phyloP scores from a whole-genome alignment of 2,113 vertebrate species.

The Pelecanus crispus region DNA sequence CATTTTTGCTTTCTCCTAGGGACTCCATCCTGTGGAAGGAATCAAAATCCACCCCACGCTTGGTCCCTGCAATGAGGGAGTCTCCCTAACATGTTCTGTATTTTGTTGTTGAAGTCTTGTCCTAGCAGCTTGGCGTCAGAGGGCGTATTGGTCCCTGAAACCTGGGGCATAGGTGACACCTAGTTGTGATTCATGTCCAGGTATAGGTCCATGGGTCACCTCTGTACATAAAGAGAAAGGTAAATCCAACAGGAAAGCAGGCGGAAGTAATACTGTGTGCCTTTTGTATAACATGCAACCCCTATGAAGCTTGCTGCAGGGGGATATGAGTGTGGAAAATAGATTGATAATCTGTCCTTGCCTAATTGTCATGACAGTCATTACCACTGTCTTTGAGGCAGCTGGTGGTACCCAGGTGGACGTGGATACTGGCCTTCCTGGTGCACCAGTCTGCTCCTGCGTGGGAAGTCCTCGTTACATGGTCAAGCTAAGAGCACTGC shows the following conservation, averaged over 20 bases:
- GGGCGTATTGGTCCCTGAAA: neutral
- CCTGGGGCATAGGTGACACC: neutral
- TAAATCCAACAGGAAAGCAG: neutral
- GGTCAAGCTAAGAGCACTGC: neutral
- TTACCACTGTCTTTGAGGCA: neutral
- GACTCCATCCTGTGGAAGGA: neutral
- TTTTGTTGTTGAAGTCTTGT: neutral
- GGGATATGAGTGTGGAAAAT: neutral
- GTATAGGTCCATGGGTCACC: neutral
- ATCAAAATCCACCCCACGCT: neutral
- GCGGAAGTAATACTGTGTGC: neutral
- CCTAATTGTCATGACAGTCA: neutral
- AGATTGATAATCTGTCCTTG: neutral
- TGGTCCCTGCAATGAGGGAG: neutral
- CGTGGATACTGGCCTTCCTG: neutral
- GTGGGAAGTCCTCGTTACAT: accelerated
- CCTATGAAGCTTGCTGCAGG: neutral
- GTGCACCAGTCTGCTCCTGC: neutral
- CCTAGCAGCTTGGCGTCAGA: neutral
- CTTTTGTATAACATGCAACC: accelerated
- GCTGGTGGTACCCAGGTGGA: neutral
- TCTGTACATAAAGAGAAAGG: neutral
- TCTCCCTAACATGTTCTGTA: neutral
- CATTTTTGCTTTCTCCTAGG: neutral
- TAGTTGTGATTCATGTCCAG: neutral